phyloP scores from a whole-genome alignment of 2,797 vertebrate species.

The Triplophysa bombifrons region DNA sequence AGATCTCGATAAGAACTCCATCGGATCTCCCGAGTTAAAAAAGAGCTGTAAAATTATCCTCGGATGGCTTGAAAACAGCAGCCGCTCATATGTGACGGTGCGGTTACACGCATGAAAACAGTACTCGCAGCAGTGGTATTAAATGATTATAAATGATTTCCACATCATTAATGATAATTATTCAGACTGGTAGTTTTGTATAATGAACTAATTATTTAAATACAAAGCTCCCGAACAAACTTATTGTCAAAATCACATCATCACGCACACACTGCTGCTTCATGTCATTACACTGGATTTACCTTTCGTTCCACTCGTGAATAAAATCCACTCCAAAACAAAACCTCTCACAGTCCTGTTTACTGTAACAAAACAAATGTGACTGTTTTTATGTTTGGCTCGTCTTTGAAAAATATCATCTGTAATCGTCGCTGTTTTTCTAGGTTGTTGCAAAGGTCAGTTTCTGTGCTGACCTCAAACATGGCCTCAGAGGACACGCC shows the following conservation, averaged over 20 bases:
- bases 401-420: neutral
- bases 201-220: conserved; percentile 40
- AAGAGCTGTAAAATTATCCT: no score
- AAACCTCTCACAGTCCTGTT: neutral
- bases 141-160: conserved; percentile 28
- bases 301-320: conserved; percentile 3
- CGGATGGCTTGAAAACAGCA: neutral
- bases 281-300: conserved; percentile 33
- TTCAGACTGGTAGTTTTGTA: conserved; percentile 20
- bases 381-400: neutral
- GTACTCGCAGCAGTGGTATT: neutral
- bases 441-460: neutral
- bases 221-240: conserved; percentile 23
- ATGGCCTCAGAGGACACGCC: neutral
- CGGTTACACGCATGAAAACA: neutral
- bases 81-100: neutral
- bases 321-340: neutral
- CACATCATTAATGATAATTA: conserved; percentile 35
- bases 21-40: no score
- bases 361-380: neutral
- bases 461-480: neutral
- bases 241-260: conserved; percentile 30
- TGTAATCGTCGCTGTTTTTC: neutral
- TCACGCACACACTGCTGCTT: conserved; percentile 21
- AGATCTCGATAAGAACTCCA: no score